Conservation (phyloP, 2,113 vertebrate genomes). For the Coptodon rendalli region DNA sequence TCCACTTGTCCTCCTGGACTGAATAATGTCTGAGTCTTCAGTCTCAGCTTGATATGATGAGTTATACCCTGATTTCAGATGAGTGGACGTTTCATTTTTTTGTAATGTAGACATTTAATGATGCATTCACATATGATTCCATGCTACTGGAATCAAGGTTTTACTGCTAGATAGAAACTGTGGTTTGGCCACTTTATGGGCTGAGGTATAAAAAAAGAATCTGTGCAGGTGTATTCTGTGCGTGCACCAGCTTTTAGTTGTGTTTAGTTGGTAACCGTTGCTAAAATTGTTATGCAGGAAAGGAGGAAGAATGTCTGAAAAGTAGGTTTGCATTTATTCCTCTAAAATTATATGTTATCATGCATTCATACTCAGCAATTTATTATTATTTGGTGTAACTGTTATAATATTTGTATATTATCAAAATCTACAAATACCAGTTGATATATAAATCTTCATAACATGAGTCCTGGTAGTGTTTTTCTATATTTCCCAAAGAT, state of each 20-base stretch:
- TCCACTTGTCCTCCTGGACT: conserved; percentile 55
- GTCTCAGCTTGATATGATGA: conserved; percentile 54
- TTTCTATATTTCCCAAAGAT: neutral
- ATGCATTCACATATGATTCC: conserved; percentile 16
- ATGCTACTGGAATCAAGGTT: conserved; percentile 9
- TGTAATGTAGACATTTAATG: conserved; percentile 43
- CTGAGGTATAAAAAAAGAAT: neutral
- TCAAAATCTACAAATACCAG: neutral
- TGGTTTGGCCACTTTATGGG: neutral
- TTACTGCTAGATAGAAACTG: neutral
- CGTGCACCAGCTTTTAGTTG: neutral
- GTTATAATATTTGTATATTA: neutral
- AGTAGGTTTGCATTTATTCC: neutral
- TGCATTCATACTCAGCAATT: neutral
- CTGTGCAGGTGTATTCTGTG: neutral
- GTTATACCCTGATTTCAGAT: conserved; percentile 48
- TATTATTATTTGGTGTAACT: neutral
- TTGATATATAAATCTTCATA: neutral
- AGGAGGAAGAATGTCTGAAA: neutral
- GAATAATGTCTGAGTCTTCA: conserved; percentile 46
- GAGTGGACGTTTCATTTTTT: conserved; percentile 39
- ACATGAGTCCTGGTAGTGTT: neutral
- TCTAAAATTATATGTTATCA: neutral
- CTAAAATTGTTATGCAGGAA: neutral
- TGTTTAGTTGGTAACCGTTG: neutral